Evolutionary conservation across 2,797 vertebrate genomes (phyloP), one percentile per base, ranked within the genome.

Genomic region (Coendou prehensilis): DNA sequence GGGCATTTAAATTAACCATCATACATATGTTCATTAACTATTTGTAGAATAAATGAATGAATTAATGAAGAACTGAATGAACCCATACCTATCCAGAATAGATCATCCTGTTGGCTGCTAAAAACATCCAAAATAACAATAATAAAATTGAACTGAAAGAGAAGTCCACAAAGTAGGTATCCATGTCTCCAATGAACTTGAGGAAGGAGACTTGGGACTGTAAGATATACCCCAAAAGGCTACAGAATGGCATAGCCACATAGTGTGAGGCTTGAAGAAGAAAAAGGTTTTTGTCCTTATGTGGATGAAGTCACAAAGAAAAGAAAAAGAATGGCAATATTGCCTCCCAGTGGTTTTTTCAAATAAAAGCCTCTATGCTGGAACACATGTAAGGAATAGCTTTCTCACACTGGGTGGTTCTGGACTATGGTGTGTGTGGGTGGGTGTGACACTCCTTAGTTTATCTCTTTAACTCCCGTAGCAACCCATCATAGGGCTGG

Each of bases 301-400:
- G 45, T 61, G n/a, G 33, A 26, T 9, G 59, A 93, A 96, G 71
- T 4, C 56, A 75, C 47, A 82, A 96, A 4, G 61, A n/a, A 84
- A 91, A 89, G 33, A 9, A 96, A 88, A 45, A 30, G 86, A 93
- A 96, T 50, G 82, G 52, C 89, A 95, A 96, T 63, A 95, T 89
- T 63, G 95, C 94, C 97, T 71, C 89, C 93, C 45, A 80, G 89
- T 76, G 97, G 92, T 78, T 80, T 6, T 6, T 54, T 90, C 47
- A 14, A 57, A 87, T 87, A 92, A 83, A 92, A 45, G 52, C n/a
- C 37, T 87, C 52, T 56, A 52, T 20, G 17, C 4, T 20, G 23
- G 63, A 82, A 52, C 54, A 54, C 50, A 14, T 14, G 54, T 41
- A 61, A 41, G 41, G 8, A 87, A 26, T 33, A 78, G 28, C 45